Evolutionary conservation across 2,888 invertebrate species (phyloP).

Genomic region (Beris chalybata): DNA sequence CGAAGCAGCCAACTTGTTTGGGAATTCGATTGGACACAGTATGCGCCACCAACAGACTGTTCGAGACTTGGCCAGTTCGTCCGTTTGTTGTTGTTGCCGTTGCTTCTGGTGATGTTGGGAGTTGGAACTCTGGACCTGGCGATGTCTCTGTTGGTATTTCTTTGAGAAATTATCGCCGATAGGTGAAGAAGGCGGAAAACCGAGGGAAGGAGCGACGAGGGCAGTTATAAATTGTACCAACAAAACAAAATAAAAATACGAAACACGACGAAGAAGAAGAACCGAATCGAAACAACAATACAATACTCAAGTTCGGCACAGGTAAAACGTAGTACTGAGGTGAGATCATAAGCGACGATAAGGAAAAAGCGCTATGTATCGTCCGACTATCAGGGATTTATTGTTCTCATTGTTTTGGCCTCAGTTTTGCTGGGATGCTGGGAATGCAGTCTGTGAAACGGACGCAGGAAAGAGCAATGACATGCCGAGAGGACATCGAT

Average conservation of each 20-base stretch:
- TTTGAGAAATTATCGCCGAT: constrained; percentile 18
- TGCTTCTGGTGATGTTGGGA: too few species aligned
- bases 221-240: constrained; percentile 14
- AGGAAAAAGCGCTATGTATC: constrained; percentile 10
- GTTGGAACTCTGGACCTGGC: too few species aligned
- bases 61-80: too few species aligned
- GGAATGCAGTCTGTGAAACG: constrained; percentile 3
- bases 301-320: constrained; percentile 17
- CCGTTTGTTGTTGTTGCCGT: too few species aligned
- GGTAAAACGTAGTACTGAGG: constrained; percentile 17
- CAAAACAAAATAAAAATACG: constrained; percentile 7
- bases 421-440: constrained; percentile 1
- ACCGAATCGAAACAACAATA: constrained; percentile 4
- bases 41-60: constrained; percentile 15
- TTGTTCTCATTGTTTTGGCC: constrained; percentile 16
- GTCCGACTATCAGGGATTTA: constrained; percentile 22
- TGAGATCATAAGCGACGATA: constrained; percentile 27
- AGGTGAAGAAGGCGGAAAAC: constrained; percentile 6
- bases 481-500: constrained; percentile 7
- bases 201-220: constrained; percentile 1
- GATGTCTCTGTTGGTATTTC: neutral
- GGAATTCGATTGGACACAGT: constrained; percentile 3
- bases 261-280: neutral
- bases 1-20: neutral
- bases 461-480: constrained; percentile 18